Conservation (phyloP, 1,140 invertebrate genomes). For the Aethina tumida region DNA sequence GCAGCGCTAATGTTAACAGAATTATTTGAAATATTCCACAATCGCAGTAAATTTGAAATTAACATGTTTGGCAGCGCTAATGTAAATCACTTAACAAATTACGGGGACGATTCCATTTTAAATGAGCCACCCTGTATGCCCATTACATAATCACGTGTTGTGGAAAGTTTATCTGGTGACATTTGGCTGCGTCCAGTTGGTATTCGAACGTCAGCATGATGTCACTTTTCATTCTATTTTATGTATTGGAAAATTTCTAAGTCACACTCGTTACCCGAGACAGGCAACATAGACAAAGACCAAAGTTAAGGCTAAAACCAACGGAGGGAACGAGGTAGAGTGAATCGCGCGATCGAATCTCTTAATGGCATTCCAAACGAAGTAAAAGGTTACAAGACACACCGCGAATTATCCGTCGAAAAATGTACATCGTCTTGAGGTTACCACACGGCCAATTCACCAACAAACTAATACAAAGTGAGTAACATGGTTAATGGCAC, state of each 20-base stretch:
- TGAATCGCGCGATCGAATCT: constrained; percentile 4
- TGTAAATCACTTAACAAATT: too few relatives aligned
- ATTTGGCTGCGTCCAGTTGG: constrained; percentile 5
- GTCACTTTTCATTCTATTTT: constrained; percentile 14
- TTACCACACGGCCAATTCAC: constrained; percentile 10
- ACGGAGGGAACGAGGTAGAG: constrained; percentile 4
- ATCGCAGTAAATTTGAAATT: too few relatives aligned
- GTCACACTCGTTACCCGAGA: constrained; percentile 15
- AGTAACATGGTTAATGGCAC: too few relatives aligned
- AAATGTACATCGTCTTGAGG: constrained; percentile 16
- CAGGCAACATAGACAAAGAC: constrained; percentile 2
- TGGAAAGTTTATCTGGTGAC: constrained; percentile 3
- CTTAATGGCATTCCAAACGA: constrained; percentile 3
- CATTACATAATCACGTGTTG: neutral
- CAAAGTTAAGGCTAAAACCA: constrained; percentile 1
- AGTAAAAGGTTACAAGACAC: neutral
- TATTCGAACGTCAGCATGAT: constrained; percentile 12
- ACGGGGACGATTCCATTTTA: too few relatives aligned
- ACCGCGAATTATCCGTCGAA: too few relatives aligned
- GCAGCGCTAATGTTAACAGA: too few relatives aligned
- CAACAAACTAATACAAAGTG: constrained; percentile 15
- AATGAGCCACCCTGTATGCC: too few relatives aligned
- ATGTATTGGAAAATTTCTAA: constrained; percentile 19
- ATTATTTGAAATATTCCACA: too few relatives aligned
- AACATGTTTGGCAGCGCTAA: too few relatives aligned